Percentiles rank a stretch among this genome's conserved stretches.
Conservation (phyloP, 64 coral and sea anemone species). For the Hydrozoanthus tunicans region DNA sequence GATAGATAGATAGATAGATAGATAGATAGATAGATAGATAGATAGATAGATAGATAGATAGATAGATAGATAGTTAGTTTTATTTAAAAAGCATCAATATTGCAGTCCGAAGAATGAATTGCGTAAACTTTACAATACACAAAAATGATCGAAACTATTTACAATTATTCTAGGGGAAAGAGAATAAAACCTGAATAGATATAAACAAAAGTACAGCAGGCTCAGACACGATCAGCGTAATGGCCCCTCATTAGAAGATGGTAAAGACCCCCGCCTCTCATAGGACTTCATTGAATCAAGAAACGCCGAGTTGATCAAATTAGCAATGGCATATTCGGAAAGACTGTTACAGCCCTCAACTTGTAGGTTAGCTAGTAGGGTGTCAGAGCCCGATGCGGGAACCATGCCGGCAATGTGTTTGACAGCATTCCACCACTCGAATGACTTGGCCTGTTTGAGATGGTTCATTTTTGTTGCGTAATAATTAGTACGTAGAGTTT, state of each 20-base stretch:
- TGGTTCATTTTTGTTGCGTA: conserved; percentile 26
- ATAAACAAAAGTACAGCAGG: neutral
- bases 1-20: conserved; percentile 2
- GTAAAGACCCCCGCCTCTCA: neutral
- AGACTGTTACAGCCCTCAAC: conserved; percentile 31
- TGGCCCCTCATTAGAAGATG: neutral
- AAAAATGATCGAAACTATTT: too few species aligned
- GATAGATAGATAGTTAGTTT: too few species aligned
- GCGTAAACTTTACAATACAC: too few species aligned
- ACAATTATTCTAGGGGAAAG: too few species aligned
- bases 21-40: too few species aligned
- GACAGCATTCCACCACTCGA: conserved; percentile 30
- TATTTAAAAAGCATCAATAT: too few species aligned
- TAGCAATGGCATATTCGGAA: neutral
- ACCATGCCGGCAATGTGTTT: conserved; percentile 38
- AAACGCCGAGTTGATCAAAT: conserved; percentile 50
- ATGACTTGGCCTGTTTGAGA: conserved; percentile 42
- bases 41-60: too few species aligned
- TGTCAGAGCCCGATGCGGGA: neutral
- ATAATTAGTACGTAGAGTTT: neutral
- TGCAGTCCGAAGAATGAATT: too few species aligned
- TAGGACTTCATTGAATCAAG: conserved; percentile 41
- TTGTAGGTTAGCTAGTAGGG: conserved; percentile 10
- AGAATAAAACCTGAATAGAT: too few species aligned
- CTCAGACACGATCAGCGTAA: conserved; percentile 9